Evolutionary conservation across 2,113 vertebrate species (phyloP).

Genomic region (Rhagologus leucostigma): DNA sequence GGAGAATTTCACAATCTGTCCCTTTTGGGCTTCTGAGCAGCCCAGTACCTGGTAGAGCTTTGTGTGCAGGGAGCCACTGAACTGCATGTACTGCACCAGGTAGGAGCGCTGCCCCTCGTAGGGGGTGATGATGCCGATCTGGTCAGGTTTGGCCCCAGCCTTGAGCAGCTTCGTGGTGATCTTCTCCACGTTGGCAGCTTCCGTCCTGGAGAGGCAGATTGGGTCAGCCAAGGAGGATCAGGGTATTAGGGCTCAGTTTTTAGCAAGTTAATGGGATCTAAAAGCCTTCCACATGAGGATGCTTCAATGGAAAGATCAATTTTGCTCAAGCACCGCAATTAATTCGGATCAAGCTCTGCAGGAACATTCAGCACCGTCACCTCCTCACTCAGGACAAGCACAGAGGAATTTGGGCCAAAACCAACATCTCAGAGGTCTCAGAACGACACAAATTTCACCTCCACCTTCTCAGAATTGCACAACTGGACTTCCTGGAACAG

Average conservation of each 20-base stretch:
- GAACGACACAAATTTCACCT: neutral
- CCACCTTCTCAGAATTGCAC: neutral
- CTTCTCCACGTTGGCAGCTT: slow-evolving; percentile 97
- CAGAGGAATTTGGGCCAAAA: rapidly evolving
- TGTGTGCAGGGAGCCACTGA: slow-evolving; percentile 97
- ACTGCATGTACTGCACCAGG: slow-evolving; percentile 99
- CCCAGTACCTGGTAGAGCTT: slow-evolving; percentile 93
- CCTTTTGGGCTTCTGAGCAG: neutral
- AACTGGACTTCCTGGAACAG: neutral
- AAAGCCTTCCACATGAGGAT: neutral
- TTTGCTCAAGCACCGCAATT: rapidly evolving
- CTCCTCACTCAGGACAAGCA: neutral
- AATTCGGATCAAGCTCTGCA: neutral
- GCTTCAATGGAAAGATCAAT: neutral
- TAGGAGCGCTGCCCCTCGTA: slow-evolving; percentile 97
- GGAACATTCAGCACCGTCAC: neutral
- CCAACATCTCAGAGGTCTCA: neutral
- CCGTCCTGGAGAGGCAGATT: slow-evolving; percentile 76
- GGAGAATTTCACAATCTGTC: neutral
- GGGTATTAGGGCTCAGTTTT: neutral
- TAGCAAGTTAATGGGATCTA: neutral
- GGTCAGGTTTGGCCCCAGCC: slow-evolving; percentile 94
- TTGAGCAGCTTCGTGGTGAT: slow-evolving; percentile 96
- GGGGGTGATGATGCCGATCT: slow-evolving; percentile 97
- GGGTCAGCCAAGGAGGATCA: neutral